Evolutionary conservation across 2,888 invertebrate genomes (phyloP).

Genomic region (Rhamphomyia laevipes): DNA sequence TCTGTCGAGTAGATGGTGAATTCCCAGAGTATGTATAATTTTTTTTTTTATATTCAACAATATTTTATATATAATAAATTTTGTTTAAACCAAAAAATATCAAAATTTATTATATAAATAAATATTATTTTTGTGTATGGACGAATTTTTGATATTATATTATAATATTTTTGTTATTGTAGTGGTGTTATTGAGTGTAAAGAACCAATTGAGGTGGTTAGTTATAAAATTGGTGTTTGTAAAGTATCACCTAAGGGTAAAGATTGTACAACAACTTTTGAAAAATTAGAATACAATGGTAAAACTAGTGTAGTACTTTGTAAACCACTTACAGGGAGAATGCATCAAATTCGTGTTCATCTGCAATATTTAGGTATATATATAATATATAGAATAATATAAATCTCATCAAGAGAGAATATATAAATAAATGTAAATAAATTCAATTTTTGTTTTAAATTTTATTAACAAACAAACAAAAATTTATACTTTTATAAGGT

Average conservation of each 20-base stretch:
- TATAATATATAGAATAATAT: not conserved
- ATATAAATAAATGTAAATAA: no score
- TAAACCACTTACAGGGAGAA: slow-evolving; percentile 90
- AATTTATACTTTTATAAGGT: slow-evolving; percentile 42
- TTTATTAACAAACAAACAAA: no score
- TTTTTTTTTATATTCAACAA: slow-evolving; percentile 4
- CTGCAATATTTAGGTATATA: slow-evolving; percentile 84
- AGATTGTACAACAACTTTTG: slow-evolving; percentile 83
- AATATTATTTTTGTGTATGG: not conserved
- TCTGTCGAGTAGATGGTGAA: slow-evolving; percentile 86
- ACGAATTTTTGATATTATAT: no score
- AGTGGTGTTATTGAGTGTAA: slow-evolving; percentile 74
- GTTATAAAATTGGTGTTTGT: slow-evolving; percentile 93
- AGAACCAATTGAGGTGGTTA: slow-evolving; percentile 86
- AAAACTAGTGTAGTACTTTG: slow-evolving; percentile 89
- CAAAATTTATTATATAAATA: not conserved
- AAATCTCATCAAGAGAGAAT: not conserved
- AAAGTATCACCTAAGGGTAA: slow-evolving; percentile 89
- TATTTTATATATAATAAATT: not conserved
- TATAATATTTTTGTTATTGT: no score
- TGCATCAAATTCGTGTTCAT: slow-evolving; percentile 98
- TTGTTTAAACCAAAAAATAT: no score
- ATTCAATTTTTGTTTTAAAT: no score
- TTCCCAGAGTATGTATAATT: slow-evolving; percentile 70
- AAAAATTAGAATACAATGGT: slow-evolving; percentile 76